phyloP scores from a whole-genome alignment of 2,797 vertebrate genomes.

The Psittacula derbiana region DNA sequence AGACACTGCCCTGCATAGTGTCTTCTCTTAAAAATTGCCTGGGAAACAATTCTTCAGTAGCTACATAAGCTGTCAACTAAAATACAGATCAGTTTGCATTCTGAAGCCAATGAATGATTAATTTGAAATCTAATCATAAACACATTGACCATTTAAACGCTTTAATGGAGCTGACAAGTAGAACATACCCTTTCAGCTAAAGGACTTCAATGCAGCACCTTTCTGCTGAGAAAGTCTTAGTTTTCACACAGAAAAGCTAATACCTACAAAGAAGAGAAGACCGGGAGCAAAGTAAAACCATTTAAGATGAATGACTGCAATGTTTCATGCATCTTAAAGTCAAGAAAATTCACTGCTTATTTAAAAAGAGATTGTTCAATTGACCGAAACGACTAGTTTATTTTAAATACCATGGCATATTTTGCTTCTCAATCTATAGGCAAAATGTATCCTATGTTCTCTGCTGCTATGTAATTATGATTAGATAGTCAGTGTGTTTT shows the following conservation, averaged over 20 bases:
- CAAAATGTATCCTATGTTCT: neutral
- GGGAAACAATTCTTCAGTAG: neutral
- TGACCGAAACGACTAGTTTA: neutral
- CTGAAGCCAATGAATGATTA: neutral
- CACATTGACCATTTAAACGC: neutral
- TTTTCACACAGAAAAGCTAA: neutral
- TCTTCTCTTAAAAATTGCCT: neutral
- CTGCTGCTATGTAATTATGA: neutral
- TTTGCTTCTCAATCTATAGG: neutral
- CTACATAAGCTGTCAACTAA: neutral
- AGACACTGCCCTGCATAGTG: neutral
- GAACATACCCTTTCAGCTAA: neutral
- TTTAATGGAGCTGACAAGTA: neutral
- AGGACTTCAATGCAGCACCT: neutral
- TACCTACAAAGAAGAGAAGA: neutral
- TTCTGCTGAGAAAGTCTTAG: neutral
- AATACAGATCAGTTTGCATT: neutral
- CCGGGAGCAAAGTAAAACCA: neutral
- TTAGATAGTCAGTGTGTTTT: neutral
- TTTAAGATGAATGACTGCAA: neutral
- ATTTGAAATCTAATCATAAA: slow-evolving; percentile 44
- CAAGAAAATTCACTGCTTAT: neutral
- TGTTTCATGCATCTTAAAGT: neutral
- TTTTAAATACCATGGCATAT: neutral
- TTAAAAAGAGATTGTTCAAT: neutral